Conservation (phyloP, 2,797 vertebrate species). For the Chloroceryle inda region DNA sequence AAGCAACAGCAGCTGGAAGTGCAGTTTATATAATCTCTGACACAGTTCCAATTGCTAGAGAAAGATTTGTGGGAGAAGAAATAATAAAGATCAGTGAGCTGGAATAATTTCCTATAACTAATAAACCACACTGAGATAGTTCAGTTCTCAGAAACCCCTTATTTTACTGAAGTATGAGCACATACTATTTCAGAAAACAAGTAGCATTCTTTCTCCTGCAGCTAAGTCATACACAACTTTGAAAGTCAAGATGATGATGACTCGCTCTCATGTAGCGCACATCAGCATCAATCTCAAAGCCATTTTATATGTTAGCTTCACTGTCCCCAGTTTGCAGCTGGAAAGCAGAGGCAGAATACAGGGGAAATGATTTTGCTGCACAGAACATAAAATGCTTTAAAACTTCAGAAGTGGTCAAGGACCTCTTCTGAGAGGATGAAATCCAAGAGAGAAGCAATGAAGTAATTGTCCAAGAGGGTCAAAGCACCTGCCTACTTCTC, state of each 20-base stretch:
- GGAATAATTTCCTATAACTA: not conserved
- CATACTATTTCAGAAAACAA: not conserved
- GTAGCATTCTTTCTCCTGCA: not conserved
- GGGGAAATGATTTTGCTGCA: not conserved
- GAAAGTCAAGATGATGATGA: not conserved
- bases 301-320: not conserved
- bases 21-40: constrained; percentile 97
- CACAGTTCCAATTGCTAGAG: constrained; percentile 97
- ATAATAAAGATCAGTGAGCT: not conserved
- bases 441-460: not conserved
- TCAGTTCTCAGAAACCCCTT: not conserved
- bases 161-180: not conserved
- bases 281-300: not conserved
- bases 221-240: not conserved
- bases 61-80: constrained; percentile 56
- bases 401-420: not conserved
- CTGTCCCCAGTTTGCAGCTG: not conserved
- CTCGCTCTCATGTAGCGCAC: not conserved
- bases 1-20: constrained; percentile 97
- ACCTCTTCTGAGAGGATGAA: not conserved
- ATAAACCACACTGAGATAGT: not conserved
- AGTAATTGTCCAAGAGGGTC: not conserved
- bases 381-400: not conserved
- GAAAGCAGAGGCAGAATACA: not conserved
- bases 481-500: not conserved